Base-by-base conservation (phyloP, 2,888 invertebrate genomes). In the Nebria salina region DNA sequence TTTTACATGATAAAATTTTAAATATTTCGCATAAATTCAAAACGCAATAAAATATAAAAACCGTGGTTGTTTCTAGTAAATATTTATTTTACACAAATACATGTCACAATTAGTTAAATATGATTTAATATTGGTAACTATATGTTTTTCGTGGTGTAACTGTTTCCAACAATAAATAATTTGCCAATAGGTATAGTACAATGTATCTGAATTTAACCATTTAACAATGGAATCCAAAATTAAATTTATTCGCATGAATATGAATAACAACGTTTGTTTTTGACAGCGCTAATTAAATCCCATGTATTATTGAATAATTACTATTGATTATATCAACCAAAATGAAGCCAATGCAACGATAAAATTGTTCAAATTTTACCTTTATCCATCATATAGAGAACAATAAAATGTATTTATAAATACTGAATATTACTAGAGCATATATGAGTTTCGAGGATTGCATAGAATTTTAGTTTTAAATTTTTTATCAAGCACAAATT, bases 161-260 rank as follows among this genome's bases (percentile, higher is more conserved):
- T 7, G 13, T 54, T 54, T 54, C 1, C 7, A 43, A 43, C 43
- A 43, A 43, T 43, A 43, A 43, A 43, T 43, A 43, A 9, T 6
- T 9, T 9, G 13, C 8, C 54, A 54, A 13, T 43, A 54, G 54
- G 8, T 54, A 54, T 13, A 54, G 7, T 54, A 54, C 54, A 54
- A 54, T 13, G 54, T 54, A 11, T 54, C 54, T 7, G 11, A 54
- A 2, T 54, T 54, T 54, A 54, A 54, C 54, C 54, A 54, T 54
- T 11, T 54, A 54, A 54, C 54, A 54, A 54, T 54, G 54, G 8
- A 54, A 54, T 54, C 54, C 7, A 54, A 54, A 54, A 54, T 54
- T 54, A 54, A 54, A 54, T 54, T 54, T 54, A 54, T 54, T 54
- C 54, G 54, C 54, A 54, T 54, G 54, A 54, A 54, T 54, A 54